Conservation (phyloP, 1,140 invertebrate genomes). For the Centruroides sculpturatus region DNA sequence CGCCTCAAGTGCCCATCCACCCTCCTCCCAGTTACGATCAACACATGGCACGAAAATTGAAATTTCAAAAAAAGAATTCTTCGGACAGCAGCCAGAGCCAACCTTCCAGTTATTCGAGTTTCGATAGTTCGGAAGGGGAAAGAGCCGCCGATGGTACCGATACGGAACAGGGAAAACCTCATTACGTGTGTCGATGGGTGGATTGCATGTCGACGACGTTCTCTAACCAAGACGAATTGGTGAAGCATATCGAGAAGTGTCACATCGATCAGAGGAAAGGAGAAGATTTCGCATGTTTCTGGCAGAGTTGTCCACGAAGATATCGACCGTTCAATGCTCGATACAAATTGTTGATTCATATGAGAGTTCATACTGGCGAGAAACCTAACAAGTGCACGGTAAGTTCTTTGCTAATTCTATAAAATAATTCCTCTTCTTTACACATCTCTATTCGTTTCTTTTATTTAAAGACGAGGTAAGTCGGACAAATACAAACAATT, state of each 20-base stretch:
- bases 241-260: conserved; percentile 75
- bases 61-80: conserved; percentile 9
- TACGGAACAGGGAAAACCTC: not conserved
- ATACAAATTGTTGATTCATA: conserved; percentile 91
- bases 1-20: not conserved
- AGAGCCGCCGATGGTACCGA: conserved; percentile 7
- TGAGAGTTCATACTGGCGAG: conserved; percentile 88
- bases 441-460: not conserved
- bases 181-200: conserved; percentile 58
- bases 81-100: conserved; percentile 5
- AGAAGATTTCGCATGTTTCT: conserved; percentile 79
- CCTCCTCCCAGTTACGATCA: conserved; percentile 13
- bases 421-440: conserved; percentile 2
- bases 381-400: conserved; percentile 93
- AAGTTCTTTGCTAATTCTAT: conserved; percentile 30
- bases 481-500: not conserved
- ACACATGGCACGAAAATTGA: conserved; percentile 13
- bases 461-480: not conserved
- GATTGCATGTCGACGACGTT: conserved; percentile 67
- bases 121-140: conserved; percentile 13
- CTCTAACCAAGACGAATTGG: conserved; percentile 58
- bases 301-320: conserved; percentile 69
- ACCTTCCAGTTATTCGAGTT: conserved; percentile 12
- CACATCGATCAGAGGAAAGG: conserved; percentile 78
- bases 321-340: conserved; percentile 84